A percentile compares a stretch with the other conserved stretches of the same genome.
Conservation (phyloP, 2,888 invertebrate species). For the Agrochola lota region DNA sequence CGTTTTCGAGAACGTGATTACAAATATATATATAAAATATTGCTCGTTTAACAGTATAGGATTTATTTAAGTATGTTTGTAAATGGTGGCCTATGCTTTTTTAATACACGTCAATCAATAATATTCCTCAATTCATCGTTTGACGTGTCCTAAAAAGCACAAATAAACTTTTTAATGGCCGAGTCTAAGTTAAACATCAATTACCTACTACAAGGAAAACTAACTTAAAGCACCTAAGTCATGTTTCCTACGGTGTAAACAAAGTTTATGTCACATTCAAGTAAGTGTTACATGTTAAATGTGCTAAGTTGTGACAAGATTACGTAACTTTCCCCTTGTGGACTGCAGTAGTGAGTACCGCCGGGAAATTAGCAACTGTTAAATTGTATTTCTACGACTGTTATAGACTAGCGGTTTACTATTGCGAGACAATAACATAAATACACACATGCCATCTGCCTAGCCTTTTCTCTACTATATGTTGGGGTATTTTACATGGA, state of each 20-base stretch:
- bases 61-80: neutral
- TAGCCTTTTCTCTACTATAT: too few relatives aligned
- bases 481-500: neutral
- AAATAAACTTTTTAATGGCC: neutral
- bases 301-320: slow-evolving; percentile 46
- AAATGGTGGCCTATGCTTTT: neutral
- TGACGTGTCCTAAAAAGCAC: neutral
- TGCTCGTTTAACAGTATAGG: too few relatives aligned
- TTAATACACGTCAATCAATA: neutral
- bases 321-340: slow-evolving; percentile 49
- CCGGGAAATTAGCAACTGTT: slow-evolving; percentile 43
- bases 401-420: neutral
- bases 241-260: slow-evolving; percentile 6
- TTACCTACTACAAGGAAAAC: neutral
- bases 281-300: slow-evolving; percentile 44
- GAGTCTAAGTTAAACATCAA: neutral
- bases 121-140: neutral
- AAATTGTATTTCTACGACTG: slow-evolving; percentile 19
- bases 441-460: too few relatives aligned
- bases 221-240: slow-evolving; percentile 10
- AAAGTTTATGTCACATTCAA: slow-evolving; percentile 47
- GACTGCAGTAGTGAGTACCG: neutral
- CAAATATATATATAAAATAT: too few relatives aligned
- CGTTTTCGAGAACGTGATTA: too few relatives aligned
- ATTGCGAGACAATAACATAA: too few relatives aligned